Conservation (phyloP, 2,888 invertebrate genomes). For the Hypomecis atomaria region DNA sequence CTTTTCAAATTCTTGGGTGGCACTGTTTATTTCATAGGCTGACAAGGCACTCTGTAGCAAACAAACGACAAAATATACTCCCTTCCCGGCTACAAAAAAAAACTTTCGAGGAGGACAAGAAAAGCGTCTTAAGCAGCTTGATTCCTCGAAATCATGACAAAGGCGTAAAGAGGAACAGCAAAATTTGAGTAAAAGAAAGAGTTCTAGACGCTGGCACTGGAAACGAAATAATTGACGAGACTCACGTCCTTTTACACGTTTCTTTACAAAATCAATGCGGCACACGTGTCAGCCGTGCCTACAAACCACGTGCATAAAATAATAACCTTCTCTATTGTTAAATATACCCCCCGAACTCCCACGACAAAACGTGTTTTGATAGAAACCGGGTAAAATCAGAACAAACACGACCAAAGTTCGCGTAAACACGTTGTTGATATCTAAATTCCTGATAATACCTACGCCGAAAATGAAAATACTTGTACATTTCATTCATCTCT, state of each 20-base stretch:
- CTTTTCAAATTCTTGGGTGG: no score
- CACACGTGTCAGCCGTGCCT: slow-evolving; percentile 51
- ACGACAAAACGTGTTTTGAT: slow-evolving; percentile 48
- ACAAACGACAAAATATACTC: no score
- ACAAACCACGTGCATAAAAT: slow-evolving; percentile 50
- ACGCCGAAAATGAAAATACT: slow-evolving; percentile 18
- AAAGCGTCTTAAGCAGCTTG: not conserved
- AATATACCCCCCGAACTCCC: slow-evolving; percentile 43
- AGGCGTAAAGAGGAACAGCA: not conserved
- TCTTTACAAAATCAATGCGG: slow-evolving; percentile 42
- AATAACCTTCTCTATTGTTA: slow-evolving; percentile 54
- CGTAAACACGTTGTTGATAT: slow-evolving; percentile 33
- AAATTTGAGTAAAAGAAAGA: not conserved
- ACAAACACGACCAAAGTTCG: slow-evolving; percentile 31
- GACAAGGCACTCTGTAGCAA: no score
- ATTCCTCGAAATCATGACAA: not conserved
- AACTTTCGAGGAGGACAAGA: not conserved
- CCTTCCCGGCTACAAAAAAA: not conserved
- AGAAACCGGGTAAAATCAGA: slow-evolving; percentile 32
- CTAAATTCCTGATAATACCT: slow-evolving; percentile 14
- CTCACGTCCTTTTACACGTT: slow-evolving; percentile 34
- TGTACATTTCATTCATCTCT: slow-evolving; percentile 9
- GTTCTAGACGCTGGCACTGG: not conserved
- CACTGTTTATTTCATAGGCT: no score
- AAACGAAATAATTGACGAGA: slow-evolving; percentile 1